These are phyloP conservation scores for Stichodactyla mertensii DNA, from an alignment of 64 coral and sea anemone genomes.

Conservation along the genomic window DNA sequence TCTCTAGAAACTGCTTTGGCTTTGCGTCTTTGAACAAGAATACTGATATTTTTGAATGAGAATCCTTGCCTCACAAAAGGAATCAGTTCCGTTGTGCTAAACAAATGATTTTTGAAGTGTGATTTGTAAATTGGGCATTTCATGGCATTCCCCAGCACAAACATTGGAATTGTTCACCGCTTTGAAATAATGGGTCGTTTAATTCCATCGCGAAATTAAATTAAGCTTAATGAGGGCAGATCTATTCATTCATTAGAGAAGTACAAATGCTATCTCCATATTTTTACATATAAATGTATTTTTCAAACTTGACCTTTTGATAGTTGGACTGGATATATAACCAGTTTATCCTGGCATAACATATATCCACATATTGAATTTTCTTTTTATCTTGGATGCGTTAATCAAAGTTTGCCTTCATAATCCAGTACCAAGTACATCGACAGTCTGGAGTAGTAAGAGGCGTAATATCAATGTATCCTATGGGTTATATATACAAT, in stretches of 20 bases:
- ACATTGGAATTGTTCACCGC: not conserved
- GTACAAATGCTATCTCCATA: not conserved
- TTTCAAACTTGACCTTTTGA: no score
- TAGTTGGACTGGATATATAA: no score
- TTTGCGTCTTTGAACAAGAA: not conserved
- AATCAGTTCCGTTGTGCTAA: slow-evolving; percentile 10
- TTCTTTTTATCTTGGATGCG: no score
- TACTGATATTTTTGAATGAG: not conserved
- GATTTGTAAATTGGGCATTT: slow-evolving; percentile 28
- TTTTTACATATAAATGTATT: no score
- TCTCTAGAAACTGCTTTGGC: not conserved
- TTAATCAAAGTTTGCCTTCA: no score
- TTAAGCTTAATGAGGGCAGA: not conserved
- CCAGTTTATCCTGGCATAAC: no score
- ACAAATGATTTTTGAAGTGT: slow-evolving; percentile 23
- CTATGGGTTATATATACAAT: no score
- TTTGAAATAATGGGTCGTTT: not conserved
- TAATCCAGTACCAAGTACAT: no score
- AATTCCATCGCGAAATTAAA: not conserved
- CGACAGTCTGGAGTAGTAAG: no score
- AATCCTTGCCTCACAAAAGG: slow-evolving; percentile 5
- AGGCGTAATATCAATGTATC: no score
- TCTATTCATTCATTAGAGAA: not conserved
- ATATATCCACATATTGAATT: no score
- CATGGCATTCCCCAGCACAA: not conserved